These are phyloP conservation scores for Geotrupes spiniger DNA, from an alignment of 2,888 invertebrate species.

Conservation along the genomic window DNA sequence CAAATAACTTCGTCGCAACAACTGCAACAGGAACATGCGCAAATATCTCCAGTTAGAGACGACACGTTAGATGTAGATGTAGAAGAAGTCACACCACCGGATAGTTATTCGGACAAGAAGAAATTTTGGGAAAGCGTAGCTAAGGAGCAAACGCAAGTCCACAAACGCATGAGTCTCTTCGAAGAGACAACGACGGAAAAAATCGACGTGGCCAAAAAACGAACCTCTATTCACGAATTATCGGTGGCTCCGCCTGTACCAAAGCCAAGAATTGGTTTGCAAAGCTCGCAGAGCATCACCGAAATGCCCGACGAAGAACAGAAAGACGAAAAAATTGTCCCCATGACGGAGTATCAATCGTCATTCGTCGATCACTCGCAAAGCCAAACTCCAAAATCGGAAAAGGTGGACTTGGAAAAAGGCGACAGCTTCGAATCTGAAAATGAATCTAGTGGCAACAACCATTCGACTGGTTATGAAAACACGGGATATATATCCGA, in stretches of 20 bases:
- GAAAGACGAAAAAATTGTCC: conserved; percentile 11
- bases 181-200: conserved; percentile 36
- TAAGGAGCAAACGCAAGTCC: conserved; percentile 36
- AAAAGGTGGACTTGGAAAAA: conserved; percentile 27
- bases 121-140: conserved; percentile 54
- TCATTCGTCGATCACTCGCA: conserved; percentile 41
- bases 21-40: conserved; percentile 24
- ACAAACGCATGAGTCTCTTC: conserved; percentile 42
- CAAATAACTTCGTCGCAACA: conserved; percentile 27
- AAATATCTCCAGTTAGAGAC: conserved; percentile 39
- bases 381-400: conserved; percentile 15
- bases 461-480: conserved; percentile 40
- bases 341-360: conserved; percentile 44
- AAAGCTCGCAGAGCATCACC: conserved; percentile 24
- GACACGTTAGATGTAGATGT: conserved; percentile 36
- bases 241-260: conserved; percentile 44
- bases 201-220: conserved; percentile 36
- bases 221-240: conserved; percentile 44
- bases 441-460: conserved; percentile 31
- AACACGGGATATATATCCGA: conserved; percentile 49
- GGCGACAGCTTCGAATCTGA: conserved; percentile 49
- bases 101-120: conserved; percentile 52
- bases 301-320: conserved; percentile 19
- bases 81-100: conserved; percentile 34
- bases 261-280: conserved; percentile 46